phyloP scores from a whole-genome alignment of 2,113 vertebrate species.

The Hyperopisus bebe region DNA sequence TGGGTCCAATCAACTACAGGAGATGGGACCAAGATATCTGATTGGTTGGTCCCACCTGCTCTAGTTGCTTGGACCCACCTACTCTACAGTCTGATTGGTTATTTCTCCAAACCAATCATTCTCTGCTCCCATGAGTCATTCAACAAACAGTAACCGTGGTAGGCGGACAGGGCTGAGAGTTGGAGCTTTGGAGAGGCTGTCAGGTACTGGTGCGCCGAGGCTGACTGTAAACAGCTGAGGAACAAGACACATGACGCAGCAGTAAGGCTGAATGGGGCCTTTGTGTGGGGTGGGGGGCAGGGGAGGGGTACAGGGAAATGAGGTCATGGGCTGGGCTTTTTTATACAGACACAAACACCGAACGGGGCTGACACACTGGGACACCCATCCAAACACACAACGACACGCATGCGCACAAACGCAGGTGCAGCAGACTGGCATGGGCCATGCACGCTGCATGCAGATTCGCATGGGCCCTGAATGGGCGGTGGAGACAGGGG shows the following conservation, averaged over 20 bases:
- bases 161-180: background rate
- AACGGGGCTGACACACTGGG: background rate
- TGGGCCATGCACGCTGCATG: background rate
- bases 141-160: slow-evolving; percentile 9
- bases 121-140: slow-evolving; percentile 10
- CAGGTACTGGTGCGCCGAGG: slow-evolving; percentile 21
- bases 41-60: no score
- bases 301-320: background rate
- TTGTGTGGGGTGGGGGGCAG: slow-evolving; percentile 22
- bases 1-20: background rate
- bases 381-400: background rate
- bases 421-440: background rate
- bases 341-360: background rate
- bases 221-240: slow-evolving; percentile 43
- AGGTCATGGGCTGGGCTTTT: background rate
- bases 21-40: background rate
- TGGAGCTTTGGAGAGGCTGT: background rate
- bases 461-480: background rate
- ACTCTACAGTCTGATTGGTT: background rate
- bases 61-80: background rate
- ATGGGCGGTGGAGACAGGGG: background rate
- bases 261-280: slow-evolving; percentile 33
- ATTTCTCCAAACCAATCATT: background rate
- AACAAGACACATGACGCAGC: slow-evolving; percentile 29
- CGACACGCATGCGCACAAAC: background rate